Evolutionary conservation across 2,888 invertebrate genomes (phyloP).

Genomic region (Cotesia congregata): DNA sequence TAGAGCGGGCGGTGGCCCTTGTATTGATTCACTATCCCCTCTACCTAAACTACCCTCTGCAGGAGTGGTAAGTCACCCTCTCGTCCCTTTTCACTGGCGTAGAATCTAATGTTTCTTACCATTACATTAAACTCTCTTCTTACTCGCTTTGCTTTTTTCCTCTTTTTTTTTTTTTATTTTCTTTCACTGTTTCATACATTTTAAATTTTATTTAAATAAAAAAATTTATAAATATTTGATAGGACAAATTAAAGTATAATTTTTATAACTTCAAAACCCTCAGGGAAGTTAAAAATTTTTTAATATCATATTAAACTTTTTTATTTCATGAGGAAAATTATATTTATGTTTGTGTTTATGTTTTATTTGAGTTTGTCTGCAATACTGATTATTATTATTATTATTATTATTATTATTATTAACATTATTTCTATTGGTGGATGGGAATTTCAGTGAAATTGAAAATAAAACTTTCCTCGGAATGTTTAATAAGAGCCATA

Average conservation of each 20-base stretch:
- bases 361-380: too few species aligned
- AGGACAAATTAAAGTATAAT: neutral
- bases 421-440: neutral
- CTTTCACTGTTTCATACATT: conserved; percentile 40
- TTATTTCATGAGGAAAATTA: neutral
- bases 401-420: too few species aligned
- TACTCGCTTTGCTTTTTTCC: conserved; percentile 13
- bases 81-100: conserved; percentile 36
- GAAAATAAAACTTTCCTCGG: neutral
- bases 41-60: conserved; percentile 37
- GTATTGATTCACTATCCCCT: conserved; percentile 66
- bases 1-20: conserved; percentile 63
- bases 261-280: neutral
- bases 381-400: too few species aligned
- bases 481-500: conserved; percentile 2
- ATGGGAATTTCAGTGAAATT: neutral
- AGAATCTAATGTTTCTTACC: conserved; percentile 27
- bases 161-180: conserved; percentile 13
- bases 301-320: neutral
- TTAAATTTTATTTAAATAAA: conserved; percentile 33
- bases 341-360: neutral
- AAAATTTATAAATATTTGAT: neutral
- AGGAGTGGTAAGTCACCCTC: conserved; percentile 42
- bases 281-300: neutral
- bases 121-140: conserved; percentile 6